Base-by-base conservation (phyloP, 2,888 invertebrate genomes). In the Temnothorax ravouxi region DNA sequence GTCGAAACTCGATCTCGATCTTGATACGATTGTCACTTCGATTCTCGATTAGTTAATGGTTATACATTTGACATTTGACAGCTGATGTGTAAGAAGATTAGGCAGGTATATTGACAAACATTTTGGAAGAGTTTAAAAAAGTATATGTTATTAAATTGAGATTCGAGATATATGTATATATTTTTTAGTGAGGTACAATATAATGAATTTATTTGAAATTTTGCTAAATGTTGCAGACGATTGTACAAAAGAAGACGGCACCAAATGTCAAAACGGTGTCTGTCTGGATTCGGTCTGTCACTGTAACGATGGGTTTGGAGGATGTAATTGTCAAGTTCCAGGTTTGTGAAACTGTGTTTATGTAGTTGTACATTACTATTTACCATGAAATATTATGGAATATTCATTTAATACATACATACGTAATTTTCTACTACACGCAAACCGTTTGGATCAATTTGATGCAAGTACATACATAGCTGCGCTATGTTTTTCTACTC, bases 221-320 rank as follows among this genome's bases (percentile, higher is more conserved):
- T 47, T 75, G 54, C 64, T 25, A 47, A 44, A 67, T 47, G 11
- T 95, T 95, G 6, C 96, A 99, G 99, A 97, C 96, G 98, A 98
- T 96, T 99, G 99, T 96, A 97, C 97, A 96, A 98, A 98, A 96
- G 97, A 97, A 94, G 98, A 98, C 95, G 98, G 98, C 95, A 97
- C 97, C 93, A 96, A 96, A 94, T 99, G 99, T 96, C 97, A 97
- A 95, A 98, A 99, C 95, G 99, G 99, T 95, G 98, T 97, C 93
- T 99, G 99, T 96, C 96, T 99, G 94, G 98, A 98, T 95, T 97
- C 97, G 94, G 98, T 98, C 95, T 99, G 99, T 96, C 98, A 99
- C 96, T 99, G 99, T 95, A 98, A 99, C 95, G 99, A 99, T 95
- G 99, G 99, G 92, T 99, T 97, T 95, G 98, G 98, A 90, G 99